Percentiles rank a stretch among this genome's conserved stretches.
Conservation (phyloP, 2,113 vertebrate genomes). For the Monopterus albus region DNA sequence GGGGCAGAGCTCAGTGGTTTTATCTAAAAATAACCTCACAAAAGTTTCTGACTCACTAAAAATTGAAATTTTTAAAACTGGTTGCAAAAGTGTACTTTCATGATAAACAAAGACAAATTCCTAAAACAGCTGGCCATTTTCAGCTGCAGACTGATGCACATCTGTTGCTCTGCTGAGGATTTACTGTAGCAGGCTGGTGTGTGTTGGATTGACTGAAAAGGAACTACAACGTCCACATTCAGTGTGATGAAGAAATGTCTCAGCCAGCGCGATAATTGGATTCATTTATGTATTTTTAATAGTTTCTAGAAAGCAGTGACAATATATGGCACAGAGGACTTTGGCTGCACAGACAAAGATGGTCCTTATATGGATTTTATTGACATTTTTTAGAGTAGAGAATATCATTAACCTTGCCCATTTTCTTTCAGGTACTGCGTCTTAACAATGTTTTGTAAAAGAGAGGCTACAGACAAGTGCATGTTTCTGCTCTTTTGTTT, state of each 20-base stretch:
- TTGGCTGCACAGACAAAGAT: neutral
- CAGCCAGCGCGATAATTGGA: neutral
- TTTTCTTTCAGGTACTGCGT: neutral
- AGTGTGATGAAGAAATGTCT: neutral
- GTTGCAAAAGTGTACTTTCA: too few relatives aligned
- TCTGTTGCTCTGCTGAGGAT: slow-evolving; percentile 4
- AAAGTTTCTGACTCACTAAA: too few relatives aligned
- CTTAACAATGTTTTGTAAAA: neutral
- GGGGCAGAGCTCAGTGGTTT: too few relatives aligned
- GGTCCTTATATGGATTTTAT: neutral
- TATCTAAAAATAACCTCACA: too few relatives aligned
- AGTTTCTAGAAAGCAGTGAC: too few relatives aligned
- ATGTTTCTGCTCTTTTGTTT: slow-evolving; percentile 64
- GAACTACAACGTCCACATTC: neutral
- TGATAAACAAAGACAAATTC: too few relatives aligned
- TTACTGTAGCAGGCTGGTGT: neutral
- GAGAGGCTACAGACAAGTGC: slow-evolving; percentile 41
- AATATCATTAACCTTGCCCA: neutral
- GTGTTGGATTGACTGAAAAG: neutral
- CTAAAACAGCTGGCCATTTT: too few relatives aligned
- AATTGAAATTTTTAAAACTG: too few relatives aligned
- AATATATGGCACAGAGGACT: neutral
- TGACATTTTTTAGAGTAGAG: neutral
- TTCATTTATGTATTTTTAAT: neutral
- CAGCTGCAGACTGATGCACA: neutral